A percentile compares a stretch with the other conserved stretches of the same genome.
Conservation (phyloP, 2,797 vertebrate species). For the Xiphorhynchus erythropygius region DNA sequence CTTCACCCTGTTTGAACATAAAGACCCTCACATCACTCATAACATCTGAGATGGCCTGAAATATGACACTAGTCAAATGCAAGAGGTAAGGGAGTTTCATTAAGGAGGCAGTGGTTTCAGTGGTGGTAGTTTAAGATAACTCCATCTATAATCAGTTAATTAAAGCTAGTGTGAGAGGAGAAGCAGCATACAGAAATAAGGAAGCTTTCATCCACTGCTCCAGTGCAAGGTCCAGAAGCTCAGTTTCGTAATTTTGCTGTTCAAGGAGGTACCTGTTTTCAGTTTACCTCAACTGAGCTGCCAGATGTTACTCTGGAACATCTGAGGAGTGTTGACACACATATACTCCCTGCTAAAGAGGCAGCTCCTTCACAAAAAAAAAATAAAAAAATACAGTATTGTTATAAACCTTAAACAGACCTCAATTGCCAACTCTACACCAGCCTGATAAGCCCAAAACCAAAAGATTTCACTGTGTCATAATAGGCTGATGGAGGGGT, state of each 20-base stretch:
- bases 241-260: background rate
- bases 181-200: background rate
- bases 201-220: background rate
- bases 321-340: background rate
- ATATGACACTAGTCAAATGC: background rate
- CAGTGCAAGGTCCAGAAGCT: background rate
- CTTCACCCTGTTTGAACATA: background rate
- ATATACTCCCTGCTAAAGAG: background rate
- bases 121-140: background rate
- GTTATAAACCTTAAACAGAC: background rate
- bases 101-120: background rate
- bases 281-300: background rate
- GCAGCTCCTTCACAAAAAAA: background rate
- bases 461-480: background rate
- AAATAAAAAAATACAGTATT: background rate
- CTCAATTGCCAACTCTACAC: background rate
- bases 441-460: background rate
- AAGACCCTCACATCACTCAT: background rate
- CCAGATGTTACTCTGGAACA: background rate
- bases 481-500: background rate
- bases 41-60: background rate
- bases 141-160: background rate
- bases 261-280: background rate
- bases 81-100: background rate
- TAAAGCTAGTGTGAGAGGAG: background rate